phyloP scores from a whole-genome alignment of 2,113 vertebrate genomes.

The Brachyhypopomus gauderio region DNA sequence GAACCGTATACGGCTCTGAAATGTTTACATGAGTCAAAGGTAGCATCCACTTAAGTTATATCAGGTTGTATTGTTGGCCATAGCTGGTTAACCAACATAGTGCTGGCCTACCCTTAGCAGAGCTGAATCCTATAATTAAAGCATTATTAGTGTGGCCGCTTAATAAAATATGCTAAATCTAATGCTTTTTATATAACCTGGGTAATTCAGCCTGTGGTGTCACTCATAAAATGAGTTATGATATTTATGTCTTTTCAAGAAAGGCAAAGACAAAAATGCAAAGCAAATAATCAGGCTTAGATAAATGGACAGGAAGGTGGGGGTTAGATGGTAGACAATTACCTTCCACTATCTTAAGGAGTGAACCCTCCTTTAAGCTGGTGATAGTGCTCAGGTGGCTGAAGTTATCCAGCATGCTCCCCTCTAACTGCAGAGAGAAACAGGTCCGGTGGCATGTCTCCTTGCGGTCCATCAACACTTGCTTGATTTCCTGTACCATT shows the following conservation, averaged over 20 bases:
- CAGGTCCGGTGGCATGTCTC: conserved; percentile 92
- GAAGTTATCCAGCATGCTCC: conserved; percentile 83
- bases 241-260: no score
- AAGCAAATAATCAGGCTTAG: not conserved
- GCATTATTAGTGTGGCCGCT: no score
- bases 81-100: no score
- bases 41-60: not conserved
- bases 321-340: conserved; percentile 37
- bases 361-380: conserved; percentile 82
- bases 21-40: not conserved
- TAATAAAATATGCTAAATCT: no score
- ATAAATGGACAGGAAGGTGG: not conserved
- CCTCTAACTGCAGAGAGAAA: conserved; percentile 90
- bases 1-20: conserved; percentile 87
- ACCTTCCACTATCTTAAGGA: conserved; percentile 93
- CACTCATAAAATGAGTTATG: no score
- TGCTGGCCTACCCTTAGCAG: no score
- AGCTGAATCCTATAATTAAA: no score
- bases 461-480: conserved; percentile 93
- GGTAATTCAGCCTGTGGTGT: no score
- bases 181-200: no score
- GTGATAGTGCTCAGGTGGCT: conserved; percentile 84
- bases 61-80: not conserved
- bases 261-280: not conserved
- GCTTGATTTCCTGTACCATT: conserved; percentile 93